A percentile compares a stretch with the other conserved stretches of the same genome.
phyloP scores from a whole-genome alignment of 2,797 vertebrate species.

The Tapera naevia region DNA sequence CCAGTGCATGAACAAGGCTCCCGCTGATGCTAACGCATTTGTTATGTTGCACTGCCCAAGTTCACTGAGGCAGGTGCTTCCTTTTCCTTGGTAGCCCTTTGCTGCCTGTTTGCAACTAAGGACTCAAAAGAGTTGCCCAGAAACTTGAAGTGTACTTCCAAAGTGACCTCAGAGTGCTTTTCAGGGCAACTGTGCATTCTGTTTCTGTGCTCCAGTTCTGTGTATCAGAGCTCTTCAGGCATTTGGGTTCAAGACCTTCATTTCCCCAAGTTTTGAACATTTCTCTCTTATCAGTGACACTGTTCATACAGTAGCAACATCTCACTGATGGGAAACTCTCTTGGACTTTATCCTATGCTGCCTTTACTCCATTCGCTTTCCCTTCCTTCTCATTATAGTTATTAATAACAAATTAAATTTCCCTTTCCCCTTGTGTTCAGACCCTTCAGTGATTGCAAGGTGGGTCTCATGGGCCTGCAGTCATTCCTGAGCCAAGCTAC shows the following conservation, averaged over 20 bases:
- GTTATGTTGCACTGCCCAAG: neutral
- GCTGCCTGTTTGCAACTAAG: neutral
- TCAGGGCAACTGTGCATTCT: neutral
- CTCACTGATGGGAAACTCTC: neutral
- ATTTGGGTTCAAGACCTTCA: neutral
- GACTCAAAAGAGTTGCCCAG: neutral
- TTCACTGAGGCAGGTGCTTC: neutral
- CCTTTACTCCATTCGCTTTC: neutral
- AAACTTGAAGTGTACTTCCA: neutral
- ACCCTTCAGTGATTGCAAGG: neutral
- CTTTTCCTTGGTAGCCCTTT: neutral
- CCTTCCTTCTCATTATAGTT: neutral
- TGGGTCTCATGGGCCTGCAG: neutral
- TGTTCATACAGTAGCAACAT: neutral
- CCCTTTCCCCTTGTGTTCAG: neutral
- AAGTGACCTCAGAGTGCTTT: neutral
- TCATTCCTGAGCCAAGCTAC: neutral
- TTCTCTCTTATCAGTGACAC: neutral
- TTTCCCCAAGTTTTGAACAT: neutral
- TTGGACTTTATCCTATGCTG: neutral
- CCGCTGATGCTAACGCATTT: neutral
- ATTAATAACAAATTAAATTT: neutral
- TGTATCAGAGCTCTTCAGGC: neutral
- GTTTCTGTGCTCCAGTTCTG: neutral
- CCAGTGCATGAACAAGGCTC: accelerated